A percentile compares a stretch with the other conserved stretches of the same genome.
phyloP scores from a whole-genome alignment of 2,113 vertebrate species.

The Corvus cornix region DNA sequence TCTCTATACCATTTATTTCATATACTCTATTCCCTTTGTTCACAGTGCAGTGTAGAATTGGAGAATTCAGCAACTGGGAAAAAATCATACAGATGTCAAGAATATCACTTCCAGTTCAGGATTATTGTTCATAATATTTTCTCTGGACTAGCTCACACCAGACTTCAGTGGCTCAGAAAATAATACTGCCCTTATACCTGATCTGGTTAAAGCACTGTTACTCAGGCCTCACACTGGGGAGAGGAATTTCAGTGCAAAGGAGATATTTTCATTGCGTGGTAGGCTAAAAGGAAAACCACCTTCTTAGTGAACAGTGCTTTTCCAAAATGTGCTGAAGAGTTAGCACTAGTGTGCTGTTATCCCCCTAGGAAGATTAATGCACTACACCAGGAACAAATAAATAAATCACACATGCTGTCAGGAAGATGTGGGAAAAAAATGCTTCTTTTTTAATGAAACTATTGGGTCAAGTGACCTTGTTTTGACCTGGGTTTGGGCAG shows the following conservation, averaged over 20 bases:
- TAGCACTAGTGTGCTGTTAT: neutral
- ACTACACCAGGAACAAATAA: constrained; percentile 3
- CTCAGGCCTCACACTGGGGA: neutral
- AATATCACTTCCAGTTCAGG: neutral
- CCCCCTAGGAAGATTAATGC: neutral
- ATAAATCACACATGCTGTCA: neutral
- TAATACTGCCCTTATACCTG: neutral
- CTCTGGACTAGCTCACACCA: neutral
- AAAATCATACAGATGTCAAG: neutral
- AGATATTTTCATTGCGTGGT: neutral
- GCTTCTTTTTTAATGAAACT: neutral
- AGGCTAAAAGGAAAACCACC: neutral
- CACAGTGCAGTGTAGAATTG: neutral
- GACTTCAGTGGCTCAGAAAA: neutral
- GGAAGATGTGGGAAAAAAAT: neutral
- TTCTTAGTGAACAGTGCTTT: neutral
- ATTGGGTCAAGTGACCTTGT: neutral
- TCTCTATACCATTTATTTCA: neutral
- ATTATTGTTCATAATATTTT: neutral
- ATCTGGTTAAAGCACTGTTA: neutral
- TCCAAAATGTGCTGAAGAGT: neutral
- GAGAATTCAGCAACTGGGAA: neutral
- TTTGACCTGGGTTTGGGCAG: neutral
- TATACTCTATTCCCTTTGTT: neutral
- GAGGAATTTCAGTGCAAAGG: neutral